Base-by-base conservation (phyloP, 2,113 vertebrate species). In the Aleadryas rufinucha region DNA sequence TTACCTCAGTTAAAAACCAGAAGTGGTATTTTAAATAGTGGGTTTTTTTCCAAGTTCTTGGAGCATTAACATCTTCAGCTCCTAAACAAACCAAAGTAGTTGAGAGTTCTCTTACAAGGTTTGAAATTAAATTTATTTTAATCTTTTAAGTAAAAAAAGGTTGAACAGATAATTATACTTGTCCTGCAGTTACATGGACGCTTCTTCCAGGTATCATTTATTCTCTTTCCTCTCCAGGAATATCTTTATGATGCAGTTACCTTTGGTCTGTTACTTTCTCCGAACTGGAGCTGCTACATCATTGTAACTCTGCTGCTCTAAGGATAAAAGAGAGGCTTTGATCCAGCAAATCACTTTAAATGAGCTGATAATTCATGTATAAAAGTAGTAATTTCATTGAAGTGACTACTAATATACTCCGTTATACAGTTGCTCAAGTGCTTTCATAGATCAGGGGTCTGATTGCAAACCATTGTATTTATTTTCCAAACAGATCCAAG, bases 361-460 rank as follows among this genome's bases (percentile, higher is more conserved):
- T 90, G 77, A 95, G 83, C 82, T 60, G 92, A 50, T 96, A 96
- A 96, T 96, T 96, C 72, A 86, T 30, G 76, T 84, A 75, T 84
- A 47, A 86, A 94, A 90, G 56, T 71, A 88, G 76, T 77, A 71
- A 96, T 94, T 96, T 95, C 35, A 94, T 84, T 93, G 84, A 93
- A 92, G 79, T 75, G 75, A 84, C 93, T 89, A n/a, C 75, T 95
- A 33, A 12, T 69, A 49, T 84, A 47, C 53, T 90, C n/a, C 1
- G 2, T 84, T 78, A 42, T 10, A 52, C 30, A 64, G 54, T 93
- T 90, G 42, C 42, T 92, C 37, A 44, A 96, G 72, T 90, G 72
- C 79, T 71, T 93, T 88, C 54, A 9, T 53, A 88, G 87, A 78
- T 81, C 56, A 85, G 75, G 66, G 33, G 13, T 69, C 82, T 96